Conservation (phyloP, 1,140 invertebrate species). For the Euwallacea similis region DNA sequence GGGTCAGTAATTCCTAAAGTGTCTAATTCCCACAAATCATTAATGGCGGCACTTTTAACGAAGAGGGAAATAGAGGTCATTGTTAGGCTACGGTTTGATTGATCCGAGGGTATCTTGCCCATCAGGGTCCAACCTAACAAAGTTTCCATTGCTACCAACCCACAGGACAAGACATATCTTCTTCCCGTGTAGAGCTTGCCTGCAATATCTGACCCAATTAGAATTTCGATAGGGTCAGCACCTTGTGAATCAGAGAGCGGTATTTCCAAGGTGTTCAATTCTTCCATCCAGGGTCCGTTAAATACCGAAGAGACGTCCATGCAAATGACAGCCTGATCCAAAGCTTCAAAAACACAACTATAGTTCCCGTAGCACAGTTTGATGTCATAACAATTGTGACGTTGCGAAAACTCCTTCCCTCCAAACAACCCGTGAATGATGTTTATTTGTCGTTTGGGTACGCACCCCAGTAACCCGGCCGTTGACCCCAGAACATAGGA, state of each 20-base stretch:
- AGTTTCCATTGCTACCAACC: slow-evolving; percentile 50
- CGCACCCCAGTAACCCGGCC: too few species aligned
- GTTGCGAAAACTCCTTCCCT: too few species aligned
- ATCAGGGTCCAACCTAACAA: slow-evolving; percentile 49
- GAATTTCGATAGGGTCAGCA: slow-evolving; percentile 21
- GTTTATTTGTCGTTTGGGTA: too few species aligned
- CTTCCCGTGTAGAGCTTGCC: slow-evolving; percentile 44
- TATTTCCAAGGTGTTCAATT: slow-evolving; percentile 16
- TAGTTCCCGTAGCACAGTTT: not conserved
- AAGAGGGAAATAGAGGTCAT: not conserved
- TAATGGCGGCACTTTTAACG: not conserved
- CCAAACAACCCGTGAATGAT: too few species aligned
- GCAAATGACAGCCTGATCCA: slow-evolving; percentile 37
- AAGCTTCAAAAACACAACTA: slow-evolving; percentile 8
- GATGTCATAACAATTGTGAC: too few species aligned
- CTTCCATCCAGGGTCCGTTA: slow-evolving; percentile 27
- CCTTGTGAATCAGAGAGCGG: slow-evolving; percentile 12
- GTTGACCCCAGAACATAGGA: too few species aligned
- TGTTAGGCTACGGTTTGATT: not conserved
- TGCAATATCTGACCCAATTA: slow-evolving; percentile 30
- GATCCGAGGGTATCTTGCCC: slow-evolving; percentile 38
- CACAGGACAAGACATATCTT: slow-evolving; percentile 39
- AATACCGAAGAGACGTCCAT: slow-evolving; percentile 12
- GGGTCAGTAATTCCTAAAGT: slow-evolving; percentile 17
- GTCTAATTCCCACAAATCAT: slow-evolving; percentile 17